A percentile compares a stretch with the other conserved stretches of the same genome.
phyloP scores from a whole-genome alignment of 2,888 invertebrate species.

The Drosophila niveifrons region DNA sequence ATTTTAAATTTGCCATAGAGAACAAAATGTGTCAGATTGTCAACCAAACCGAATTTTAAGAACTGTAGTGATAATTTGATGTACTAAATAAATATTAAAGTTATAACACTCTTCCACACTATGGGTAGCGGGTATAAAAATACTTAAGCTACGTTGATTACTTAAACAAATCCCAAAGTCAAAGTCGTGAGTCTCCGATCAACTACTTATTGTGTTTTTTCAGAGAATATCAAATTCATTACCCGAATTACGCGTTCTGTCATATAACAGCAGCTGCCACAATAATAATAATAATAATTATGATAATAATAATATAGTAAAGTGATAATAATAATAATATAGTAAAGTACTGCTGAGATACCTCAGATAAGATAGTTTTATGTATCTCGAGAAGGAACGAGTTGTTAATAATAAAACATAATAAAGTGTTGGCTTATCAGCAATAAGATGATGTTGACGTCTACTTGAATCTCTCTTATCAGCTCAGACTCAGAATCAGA shows the following conservation, averaged over 20 bases:
- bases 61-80: too few species aligned
- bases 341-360: not conserved
- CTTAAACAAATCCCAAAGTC: not conserved
- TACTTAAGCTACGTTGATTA: too few species aligned
- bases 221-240: too few species aligned
- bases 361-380: not conserved
- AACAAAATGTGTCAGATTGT: too few species aligned
- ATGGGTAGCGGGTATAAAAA: too few species aligned
- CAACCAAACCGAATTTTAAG: too few species aligned
- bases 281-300: not conserved
- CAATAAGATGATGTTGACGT: slow-evolving; percentile 8
- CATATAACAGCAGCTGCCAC: slow-evolving; percentile 30
- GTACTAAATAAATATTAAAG: too few species aligned
- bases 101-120: too few species aligned
- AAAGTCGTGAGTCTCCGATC: not conserved
- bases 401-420: slow-evolving; percentile 19
- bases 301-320: not conserved
- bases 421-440: slow-evolving; percentile 22
- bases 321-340: not conserved
- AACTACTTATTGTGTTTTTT: not conserved
- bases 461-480: slow-evolving; percentile 32
- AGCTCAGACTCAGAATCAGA: slow-evolving; percentile 1
- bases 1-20: too few species aligned
- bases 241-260: too few species aligned
- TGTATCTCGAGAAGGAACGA: not conserved